A percentile compares a stretch with the other conserved stretches of the same genome.
phyloP scores from a whole-genome alignment of 1,140 invertebrate species.

The Orius insidiosus region DNA sequence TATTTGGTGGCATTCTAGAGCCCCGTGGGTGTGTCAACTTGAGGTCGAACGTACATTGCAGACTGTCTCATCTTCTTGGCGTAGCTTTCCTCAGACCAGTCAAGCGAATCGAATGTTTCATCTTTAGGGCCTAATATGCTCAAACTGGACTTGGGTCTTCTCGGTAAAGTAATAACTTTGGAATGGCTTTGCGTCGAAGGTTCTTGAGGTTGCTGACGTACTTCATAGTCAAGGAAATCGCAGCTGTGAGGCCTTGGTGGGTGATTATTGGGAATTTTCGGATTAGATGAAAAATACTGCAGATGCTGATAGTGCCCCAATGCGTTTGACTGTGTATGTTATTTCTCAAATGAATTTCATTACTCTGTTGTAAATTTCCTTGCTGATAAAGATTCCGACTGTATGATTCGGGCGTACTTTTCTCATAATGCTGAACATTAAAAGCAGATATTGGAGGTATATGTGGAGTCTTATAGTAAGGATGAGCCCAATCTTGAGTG shows the following conservation, averaged over 20 bases:
- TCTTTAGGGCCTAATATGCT: slow-evolving; percentile 49
- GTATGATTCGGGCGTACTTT: slow-evolving; percentile 65
- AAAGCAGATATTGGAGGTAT: slow-evolving; percentile 6
- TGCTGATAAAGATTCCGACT: slow-evolving; percentile 29
- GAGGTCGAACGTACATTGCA: slow-evolving; percentile 43
- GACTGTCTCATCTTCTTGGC: slow-evolving; percentile 76
- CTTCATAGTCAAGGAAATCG: slow-evolving; percentile 73
- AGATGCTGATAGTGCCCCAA: slow-evolving; percentile 3
- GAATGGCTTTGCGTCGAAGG: not conserved
- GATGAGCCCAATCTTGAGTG: slow-evolving; percentile 1
- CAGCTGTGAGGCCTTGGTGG: slow-evolving; percentile 66
- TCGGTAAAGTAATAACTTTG: slow-evolving; percentile 18
- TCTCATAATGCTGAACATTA: slow-evolving; percentile 29
- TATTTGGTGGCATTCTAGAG: not conserved
- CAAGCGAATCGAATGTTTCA: slow-evolving; percentile 42
- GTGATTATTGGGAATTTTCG: not conserved
- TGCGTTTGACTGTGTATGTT: not conserved
- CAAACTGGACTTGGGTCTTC: slow-evolving; percentile 65
- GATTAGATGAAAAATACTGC: not conserved
- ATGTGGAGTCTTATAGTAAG: slow-evolving; percentile 11
- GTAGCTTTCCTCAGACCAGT: slow-evolving; percentile 73
- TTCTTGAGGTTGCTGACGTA: slow-evolving; percentile 22
- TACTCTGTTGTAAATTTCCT: not conserved
- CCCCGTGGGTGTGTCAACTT: slow-evolving; percentile 2
- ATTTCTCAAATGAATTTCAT: not conserved